These are phyloP conservation scores for Dorcus parallelipipedus DNA, from an alignment of 2,888 invertebrate genomes.

Conservation along the genomic window DNA sequence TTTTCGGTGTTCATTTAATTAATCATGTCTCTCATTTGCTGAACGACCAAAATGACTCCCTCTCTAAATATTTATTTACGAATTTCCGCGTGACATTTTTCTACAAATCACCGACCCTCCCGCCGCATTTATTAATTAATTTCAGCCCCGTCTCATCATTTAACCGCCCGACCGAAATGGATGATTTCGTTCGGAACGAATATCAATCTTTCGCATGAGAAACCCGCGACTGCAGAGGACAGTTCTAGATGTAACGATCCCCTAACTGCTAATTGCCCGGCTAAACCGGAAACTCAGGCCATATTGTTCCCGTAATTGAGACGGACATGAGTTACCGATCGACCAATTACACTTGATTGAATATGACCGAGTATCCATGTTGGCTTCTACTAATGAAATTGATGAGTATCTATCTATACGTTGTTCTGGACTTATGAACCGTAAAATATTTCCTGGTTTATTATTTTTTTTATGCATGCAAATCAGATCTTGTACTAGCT, in stretches of 20 bases:
- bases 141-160: no score
- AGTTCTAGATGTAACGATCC: slow-evolving; percentile 20
- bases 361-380: background rate
- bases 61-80: no score
- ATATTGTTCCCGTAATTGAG: slow-evolving; percentile 25
- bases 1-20: no score
- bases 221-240: slow-evolving; percentile 21
- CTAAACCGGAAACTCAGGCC: slow-evolving; percentile 20
- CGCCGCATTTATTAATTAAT: no score
- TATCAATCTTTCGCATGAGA: slow-evolving; percentile 23
- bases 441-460: no score
- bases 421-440: no score
- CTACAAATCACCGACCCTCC: no score
- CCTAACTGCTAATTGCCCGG: slow-evolving; percentile 18
- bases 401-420: background rate
- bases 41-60: no score
- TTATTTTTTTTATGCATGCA: no score
- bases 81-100: no score
- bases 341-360: slow-evolving; percentile 3
- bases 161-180: background rate
- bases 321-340: slow-evolving; percentile 15
- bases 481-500: no score
- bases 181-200: background rate
- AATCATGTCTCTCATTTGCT: no score
- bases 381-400: background rate